Percentiles rank a stretch among this genome's conserved stretches.
Conservation (phyloP, 2,113 vertebrate genomes). For the Fregata magnificens region DNA sequence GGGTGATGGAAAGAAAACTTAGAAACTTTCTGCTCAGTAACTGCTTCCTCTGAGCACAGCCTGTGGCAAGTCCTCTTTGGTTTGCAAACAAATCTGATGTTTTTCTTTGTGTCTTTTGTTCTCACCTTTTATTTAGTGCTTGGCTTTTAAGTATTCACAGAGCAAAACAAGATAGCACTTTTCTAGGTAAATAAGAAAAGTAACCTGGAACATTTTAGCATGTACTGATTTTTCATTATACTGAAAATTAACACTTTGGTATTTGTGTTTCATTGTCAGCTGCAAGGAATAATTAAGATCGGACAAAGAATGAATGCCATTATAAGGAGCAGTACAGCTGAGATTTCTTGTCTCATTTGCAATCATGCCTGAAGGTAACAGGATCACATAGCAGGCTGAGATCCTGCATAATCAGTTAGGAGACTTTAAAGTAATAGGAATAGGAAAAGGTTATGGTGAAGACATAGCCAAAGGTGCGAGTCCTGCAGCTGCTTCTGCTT, state of each 20-base stretch:
- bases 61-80: neutral
- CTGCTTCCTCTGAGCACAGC: neutral
- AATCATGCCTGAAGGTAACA: conserved; percentile 43
- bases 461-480: neutral
- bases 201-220: neutral
- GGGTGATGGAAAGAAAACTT: neutral
- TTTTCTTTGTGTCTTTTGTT: neutral
- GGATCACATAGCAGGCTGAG: neutral
- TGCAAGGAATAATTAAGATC: conserved; percentile 38
- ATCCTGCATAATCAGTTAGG: conserved; percentile 40
- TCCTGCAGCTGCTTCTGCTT: neutral
- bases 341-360: conserved; percentile 62
- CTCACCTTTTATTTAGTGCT: neutral
- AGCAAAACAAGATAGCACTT: neutral
- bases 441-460: neutral
- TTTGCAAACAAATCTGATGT: neutral
- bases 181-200: neutral
- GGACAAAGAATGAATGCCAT: neutral
- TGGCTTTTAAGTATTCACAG: neutral
- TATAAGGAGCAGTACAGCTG: conserved; percentile 9
- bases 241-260: conserved; percentile 48
- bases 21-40: neutral
- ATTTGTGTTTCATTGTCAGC: neutral
- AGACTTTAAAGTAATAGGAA: neutral
- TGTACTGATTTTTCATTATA: neutral